phyloP scores from a whole-genome alignment of 1,140 invertebrate genomes.

The Pogonus chalceus region DNA sequence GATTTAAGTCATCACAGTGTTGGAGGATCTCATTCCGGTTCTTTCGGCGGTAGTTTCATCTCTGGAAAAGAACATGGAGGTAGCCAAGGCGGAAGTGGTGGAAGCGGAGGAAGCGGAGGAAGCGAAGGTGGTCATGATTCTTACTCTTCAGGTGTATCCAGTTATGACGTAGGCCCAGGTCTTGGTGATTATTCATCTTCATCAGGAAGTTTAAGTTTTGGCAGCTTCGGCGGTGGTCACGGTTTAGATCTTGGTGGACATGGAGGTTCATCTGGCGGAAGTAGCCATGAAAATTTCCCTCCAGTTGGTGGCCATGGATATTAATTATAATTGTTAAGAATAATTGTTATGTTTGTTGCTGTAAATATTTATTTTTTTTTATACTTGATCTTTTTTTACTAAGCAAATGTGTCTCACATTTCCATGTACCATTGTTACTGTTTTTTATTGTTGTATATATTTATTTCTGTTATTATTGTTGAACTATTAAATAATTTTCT shows the following conservation, averaged over 20 bases:
- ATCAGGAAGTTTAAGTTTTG: not conserved
- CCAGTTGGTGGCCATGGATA: not conserved
- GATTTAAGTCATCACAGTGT: constrained; percentile 1
- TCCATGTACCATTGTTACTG: not conserved
- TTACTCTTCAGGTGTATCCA: not conserved
- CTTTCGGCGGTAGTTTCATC: not conserved
- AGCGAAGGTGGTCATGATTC: not conserved
- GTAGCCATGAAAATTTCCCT: not conserved
- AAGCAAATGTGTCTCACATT: not conserved
- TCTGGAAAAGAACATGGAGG: not conserved
- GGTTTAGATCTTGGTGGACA: not conserved
- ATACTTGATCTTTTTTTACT: not conserved
- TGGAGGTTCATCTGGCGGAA: not conserved
- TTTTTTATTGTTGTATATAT: not conserved
- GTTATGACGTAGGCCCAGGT: not conserved
- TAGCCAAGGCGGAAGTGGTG: not conserved
- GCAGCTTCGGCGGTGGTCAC: not conserved
- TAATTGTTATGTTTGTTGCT: not conserved
- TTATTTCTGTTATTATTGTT: constrained; percentile 5
- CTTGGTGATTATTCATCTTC: not conserved
- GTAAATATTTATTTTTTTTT: not conserved
- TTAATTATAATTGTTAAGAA: not conserved
- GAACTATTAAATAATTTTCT: not conserved
- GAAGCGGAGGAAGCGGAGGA: not conserved
- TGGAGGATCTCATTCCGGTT: not conserved